A percentile compares a stretch with the other conserved stretches of the same genome.
These are phyloP conservation scores for Sciaenops ocellatus DNA, from an alignment of 2,797 vertebrate genomes.

Conservation along the genomic window DNA sequence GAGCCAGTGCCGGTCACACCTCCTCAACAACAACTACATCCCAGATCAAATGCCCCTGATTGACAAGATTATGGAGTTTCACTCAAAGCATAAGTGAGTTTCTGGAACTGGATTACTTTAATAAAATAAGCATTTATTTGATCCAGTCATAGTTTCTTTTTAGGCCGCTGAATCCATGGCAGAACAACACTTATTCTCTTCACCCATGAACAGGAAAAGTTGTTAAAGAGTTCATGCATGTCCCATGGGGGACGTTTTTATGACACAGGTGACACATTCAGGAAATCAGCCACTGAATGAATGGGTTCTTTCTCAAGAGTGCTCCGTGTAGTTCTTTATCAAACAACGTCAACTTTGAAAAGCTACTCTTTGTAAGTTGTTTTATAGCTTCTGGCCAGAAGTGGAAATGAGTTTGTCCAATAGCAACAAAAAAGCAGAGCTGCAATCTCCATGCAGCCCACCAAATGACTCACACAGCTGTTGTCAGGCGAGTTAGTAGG, in stretches of 20 bases:
- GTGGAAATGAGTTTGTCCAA: slow-evolving; percentile 19
- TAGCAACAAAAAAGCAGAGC: slow-evolving; percentile 22
- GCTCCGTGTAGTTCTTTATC: slow-evolving; percentile 32
- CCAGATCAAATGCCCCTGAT: slow-evolving; percentile 96
- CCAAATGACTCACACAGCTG: slow-evolving; percentile 37
- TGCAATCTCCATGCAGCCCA: slow-evolving; percentile 20
- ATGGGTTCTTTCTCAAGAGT: slow-evolving; percentile 53
- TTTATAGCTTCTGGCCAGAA: slow-evolving; percentile 36
- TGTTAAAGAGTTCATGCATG: slow-evolving; percentile 52
- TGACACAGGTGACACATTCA: slow-evolving; percentile 63
- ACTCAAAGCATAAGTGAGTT: slow-evolving; percentile 94
- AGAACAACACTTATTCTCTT: slow-evolving; percentile 42
- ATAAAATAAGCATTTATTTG: slow-evolving; percentile 11
- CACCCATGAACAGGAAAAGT: slow-evolving; percentile 59
- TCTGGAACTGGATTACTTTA: not conserved
- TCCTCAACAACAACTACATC: slow-evolving; percentile 97
- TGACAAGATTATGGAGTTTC: slow-evolving; percentile 97
- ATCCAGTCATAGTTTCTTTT: slow-evolving; percentile 19
- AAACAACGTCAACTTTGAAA: slow-evolving; percentile 30
- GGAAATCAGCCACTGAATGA: slow-evolving; percentile 59
- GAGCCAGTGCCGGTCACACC: slow-evolving; percentile 93
- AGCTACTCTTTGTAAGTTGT: slow-evolving; percentile 38
- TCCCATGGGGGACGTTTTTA: slow-evolving; percentile 59
- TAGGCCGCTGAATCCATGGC: slow-evolving; percentile 27
- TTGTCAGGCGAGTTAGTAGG: slow-evolving; percentile 30